These are phyloP conservation scores for Microcebus jonahi DNA, from an alignment of 2,113 vertebrate genomes.

Conservation along the genomic window DNA sequence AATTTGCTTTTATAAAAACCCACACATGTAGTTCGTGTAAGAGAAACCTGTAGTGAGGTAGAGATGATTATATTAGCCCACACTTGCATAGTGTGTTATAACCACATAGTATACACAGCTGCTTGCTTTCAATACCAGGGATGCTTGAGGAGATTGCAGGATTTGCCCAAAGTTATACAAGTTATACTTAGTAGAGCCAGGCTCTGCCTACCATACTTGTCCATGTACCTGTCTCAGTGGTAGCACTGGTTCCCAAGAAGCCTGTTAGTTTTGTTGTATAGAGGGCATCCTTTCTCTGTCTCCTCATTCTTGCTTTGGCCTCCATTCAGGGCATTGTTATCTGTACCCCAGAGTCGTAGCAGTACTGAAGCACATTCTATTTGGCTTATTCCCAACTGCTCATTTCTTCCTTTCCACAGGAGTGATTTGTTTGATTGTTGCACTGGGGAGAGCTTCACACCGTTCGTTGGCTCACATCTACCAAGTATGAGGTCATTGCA, in stretches of 20 bases:
- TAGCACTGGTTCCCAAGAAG: neutral
- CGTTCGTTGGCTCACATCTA: neutral
- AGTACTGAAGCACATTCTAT: neutral
- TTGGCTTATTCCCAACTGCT: neutral
- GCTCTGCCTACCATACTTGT: neutral
- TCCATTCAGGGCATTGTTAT: neutral
- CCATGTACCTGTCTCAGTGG: neutral
- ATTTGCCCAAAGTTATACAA: neutral
- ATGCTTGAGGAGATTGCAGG: neutral
- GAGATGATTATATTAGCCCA: neutral
- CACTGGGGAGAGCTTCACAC: neutral
- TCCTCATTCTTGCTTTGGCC: neutral
- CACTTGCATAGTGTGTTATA: neutral
- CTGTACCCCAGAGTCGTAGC: neutral
- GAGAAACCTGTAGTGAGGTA: neutral
- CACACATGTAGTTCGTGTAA: neutral
- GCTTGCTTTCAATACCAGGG: neutral
- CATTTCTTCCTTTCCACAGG: neutral
- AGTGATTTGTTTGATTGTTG: neutral
- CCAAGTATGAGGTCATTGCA: neutral
- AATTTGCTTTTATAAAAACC: conserved; percentile 31
- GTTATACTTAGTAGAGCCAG: neutral
- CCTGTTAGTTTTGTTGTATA: neutral
- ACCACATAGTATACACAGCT: neutral
- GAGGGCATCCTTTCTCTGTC: neutral